Evolutionary conservation across 53 echinoderm and acorn worm genomes (phyloP), one percentile per base, ranked within the genome.

Genomic region (Arbacia lixula): DNA sequence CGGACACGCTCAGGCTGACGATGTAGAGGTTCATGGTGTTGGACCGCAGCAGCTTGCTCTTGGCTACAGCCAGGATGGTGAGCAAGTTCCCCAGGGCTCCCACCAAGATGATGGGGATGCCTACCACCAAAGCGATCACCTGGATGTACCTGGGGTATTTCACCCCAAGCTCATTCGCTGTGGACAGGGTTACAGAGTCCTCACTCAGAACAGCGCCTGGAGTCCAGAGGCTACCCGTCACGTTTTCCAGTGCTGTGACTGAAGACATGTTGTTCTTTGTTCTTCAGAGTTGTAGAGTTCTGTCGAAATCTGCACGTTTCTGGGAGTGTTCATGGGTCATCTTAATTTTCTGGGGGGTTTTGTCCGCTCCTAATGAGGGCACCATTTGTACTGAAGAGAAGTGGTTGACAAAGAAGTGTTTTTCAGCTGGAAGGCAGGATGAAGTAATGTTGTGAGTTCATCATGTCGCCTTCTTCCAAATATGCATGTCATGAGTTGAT

Each of bases 1-100:
- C 89, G 8, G 89, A 89, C 3, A 89, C 68, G 53, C 85, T 68
- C 36, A 89, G 85, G 17, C 85, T 85, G 22, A 89, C 77, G n/a
- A 89, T 40, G 71, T 73, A 89, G 5, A 89, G 78, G 49, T 89
- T 89, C 74, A 74, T 74, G 24, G 79, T 76, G 12, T 85, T 77
- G 46, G 85, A 61, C 22, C 86, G 49, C 8, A 89, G 89, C 17
- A 77, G 68, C 24, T 85, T 85, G 17, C 85, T 85, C 57, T 77
- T 85, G 14, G 67, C 67, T 20, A 89, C 77, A 25, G 85, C 85
- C 6, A 89, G 39, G 39, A 89, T 85, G 8, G 89, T 89, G 36
- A 89, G 56, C 1, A 85, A 50, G 36, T 89, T 89, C 2, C 89
- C 89, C 19, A 79, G 41, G 19, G 67, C 56, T 36, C 89, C 85